Conservation (phyloP, 2,888 invertebrate species). For the Lydus trimaculatus region DNA sequence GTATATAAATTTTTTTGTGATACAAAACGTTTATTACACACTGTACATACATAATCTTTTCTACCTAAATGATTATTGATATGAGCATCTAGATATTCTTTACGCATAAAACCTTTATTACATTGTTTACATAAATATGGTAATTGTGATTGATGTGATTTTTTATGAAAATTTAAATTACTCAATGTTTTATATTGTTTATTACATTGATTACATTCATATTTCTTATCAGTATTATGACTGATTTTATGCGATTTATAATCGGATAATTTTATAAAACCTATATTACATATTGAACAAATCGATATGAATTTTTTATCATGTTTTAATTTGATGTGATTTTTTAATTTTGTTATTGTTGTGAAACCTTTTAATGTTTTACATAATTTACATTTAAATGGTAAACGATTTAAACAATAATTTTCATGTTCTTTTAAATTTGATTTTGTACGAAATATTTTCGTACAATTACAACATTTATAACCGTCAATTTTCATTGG, state of each 20-base stretch:
- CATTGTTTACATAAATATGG: slow-evolving; percentile 54
- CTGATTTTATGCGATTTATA: slow-evolving; percentile 57
- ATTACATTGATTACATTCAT: slow-evolving; percentile 53
- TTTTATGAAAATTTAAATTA: slow-evolving; percentile 59
- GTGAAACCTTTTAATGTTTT: slow-evolving; percentile 47
- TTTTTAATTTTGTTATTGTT: slow-evolving; percentile 54
- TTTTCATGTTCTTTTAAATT: slow-evolving; percentile 56
- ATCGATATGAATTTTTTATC: slow-evolving; percentile 57
- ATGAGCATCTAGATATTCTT: slow-evolving; percentile 58
- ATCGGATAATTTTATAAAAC: slow-evolving; percentile 56
- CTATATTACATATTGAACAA: slow-evolving; percentile 58
- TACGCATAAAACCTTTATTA: slow-evolving; percentile 56
- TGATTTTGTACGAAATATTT: slow-evolving; percentile 52
- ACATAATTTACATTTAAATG: slow-evolving; percentile 53
- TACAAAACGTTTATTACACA: slow-evolving; percentile 55
- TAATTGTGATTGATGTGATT: slow-evolving; percentile 51
- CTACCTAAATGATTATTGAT: slow-evolving; percentile 55
- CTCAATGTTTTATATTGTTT: slow-evolving; percentile 57
- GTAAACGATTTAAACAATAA: slow-evolving; percentile 53
- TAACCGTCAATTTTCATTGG: slow-evolving; percentile 44
- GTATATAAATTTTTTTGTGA: slow-evolving; percentile 57
- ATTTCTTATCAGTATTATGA: slow-evolving; percentile 58
- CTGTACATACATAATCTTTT: slow-evolving; percentile 52
- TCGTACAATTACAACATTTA: slow-evolving; percentile 52
- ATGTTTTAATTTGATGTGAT: slow-evolving; percentile 55